These are phyloP conservation scores for Ips typographus DNA, from an alignment of 1,140 invertebrate genomes.

Conservation along the genomic window DNA sequence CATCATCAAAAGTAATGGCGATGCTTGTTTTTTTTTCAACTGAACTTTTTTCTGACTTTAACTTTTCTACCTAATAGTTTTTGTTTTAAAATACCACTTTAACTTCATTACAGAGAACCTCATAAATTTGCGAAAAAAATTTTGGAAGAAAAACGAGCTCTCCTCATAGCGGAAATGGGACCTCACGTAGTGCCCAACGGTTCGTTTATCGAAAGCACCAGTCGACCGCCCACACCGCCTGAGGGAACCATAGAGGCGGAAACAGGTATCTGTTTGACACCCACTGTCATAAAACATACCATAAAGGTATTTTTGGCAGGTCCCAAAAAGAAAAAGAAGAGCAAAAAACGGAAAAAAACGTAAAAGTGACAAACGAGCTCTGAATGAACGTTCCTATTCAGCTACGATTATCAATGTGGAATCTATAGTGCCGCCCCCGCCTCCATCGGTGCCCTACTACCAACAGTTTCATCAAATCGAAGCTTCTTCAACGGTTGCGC, in stretches of 20 bases:
- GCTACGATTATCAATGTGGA: slow-evolving; percentile 13
- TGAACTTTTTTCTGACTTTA: too few species aligned
- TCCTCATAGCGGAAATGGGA: slow-evolving; percentile 62
- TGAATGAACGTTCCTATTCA: slow-evolving; percentile 20
- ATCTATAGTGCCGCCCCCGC: slow-evolving; percentile 3
- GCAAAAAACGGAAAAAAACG: slow-evolving; percentile 62
- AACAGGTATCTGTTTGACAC: slow-evolving; percentile 11
- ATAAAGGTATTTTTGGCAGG: slow-evolving; percentile 19
- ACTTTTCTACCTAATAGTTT: too few species aligned
- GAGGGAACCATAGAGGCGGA: slow-evolving; percentile 45
- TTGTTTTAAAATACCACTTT: background rate
- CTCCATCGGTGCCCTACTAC: slow-evolving; percentile 32
- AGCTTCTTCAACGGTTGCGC: slow-evolving; percentile 37
- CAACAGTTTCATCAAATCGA: slow-evolving; percentile 36
- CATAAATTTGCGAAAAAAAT: slow-evolving; percentile 69
- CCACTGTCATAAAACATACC: too few species aligned
- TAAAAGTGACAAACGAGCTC: slow-evolving; percentile 40
- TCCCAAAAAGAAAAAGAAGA: slow-evolving; percentile 57
- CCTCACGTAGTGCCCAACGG: slow-evolving; percentile 48
- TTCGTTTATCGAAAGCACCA: slow-evolving; percentile 53
- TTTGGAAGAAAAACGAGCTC: slow-evolving; percentile 71
- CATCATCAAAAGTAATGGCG: too few species aligned
- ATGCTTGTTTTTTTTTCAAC: too few species aligned
- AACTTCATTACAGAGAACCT: slow-evolving; percentile 61
- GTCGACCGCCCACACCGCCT: slow-evolving; percentile 60